Conservation (phyloP, 2,888 invertebrate species). For the Apamea anceps region DNA sequence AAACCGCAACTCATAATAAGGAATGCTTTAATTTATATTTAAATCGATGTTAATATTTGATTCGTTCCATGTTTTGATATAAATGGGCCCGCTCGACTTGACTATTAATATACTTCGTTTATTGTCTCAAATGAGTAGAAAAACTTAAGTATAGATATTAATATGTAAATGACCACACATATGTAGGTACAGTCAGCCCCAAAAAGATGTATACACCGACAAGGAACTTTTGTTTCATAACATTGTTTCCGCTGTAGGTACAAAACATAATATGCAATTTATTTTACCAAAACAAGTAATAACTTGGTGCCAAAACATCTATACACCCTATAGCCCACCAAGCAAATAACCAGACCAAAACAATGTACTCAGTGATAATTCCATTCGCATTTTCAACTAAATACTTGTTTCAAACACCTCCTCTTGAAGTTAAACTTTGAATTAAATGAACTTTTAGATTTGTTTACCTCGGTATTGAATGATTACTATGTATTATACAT, state of each 20-base stretch:
- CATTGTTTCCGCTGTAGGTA: neutral
- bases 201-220: neutral
- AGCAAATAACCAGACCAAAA: too few relatives aligned
- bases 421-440: too few relatives aligned
- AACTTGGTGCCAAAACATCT: neutral
- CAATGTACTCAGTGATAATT: too few relatives aligned
- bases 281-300: neutral
- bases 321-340: too few relatives aligned
- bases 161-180: constrained; percentile 20
- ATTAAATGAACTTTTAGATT: too few relatives aligned
- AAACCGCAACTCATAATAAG: neutral
- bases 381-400: too few relatives aligned
- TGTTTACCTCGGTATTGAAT: too few relatives aligned
- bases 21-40: constrained; percentile 39
- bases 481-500: too few relatives aligned
- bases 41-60: constrained; percentile 17
- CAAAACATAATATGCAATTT: neutral
- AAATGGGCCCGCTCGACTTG: constrained; percentile 9
- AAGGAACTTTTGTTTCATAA: neutral
- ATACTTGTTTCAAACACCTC: too few relatives aligned
- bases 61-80: constrained; percentile 10
- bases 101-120: constrained; percentile 1
- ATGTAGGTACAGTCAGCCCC: neutral
- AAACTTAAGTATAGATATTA: constrained; percentile 19
- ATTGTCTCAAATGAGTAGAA: neutral